These are phyloP conservation scores for Leptinotarsa texana DNA, from an alignment of 1,140 invertebrate species.

Conservation along the genomic window DNA sequence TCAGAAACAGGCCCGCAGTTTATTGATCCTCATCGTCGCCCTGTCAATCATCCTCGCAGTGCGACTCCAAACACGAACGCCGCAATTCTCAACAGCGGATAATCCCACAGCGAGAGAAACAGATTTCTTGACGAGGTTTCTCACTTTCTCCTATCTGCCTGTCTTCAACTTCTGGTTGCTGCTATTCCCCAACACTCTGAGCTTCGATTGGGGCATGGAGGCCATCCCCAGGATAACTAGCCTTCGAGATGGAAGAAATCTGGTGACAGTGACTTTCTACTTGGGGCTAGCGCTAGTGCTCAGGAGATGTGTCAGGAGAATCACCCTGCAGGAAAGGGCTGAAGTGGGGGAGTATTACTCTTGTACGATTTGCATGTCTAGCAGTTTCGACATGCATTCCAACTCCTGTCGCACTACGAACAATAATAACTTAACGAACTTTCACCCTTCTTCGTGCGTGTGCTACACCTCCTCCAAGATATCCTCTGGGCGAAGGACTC, in stretches of 20 bases:
- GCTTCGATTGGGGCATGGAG: conserved; percentile 97
- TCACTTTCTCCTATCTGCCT: conserved; percentile 88
- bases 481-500: background rate
- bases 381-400: conserved; percentile 61
- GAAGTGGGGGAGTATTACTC: conserved; percentile 8
- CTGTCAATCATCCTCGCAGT: conserved; percentile 57
- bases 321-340: conserved; percentile 20
- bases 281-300: conserved; percentile 48
- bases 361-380: conserved; percentile 61
- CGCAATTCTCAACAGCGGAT: conserved; percentile 85
- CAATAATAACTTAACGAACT: conserved; percentile 59
- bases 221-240: conserved; percentile 79
- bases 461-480: conserved; percentile 24
- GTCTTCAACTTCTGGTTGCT: conserved; percentile 84
- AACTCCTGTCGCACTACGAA: conserved; percentile 60
- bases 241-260: conserved; percentile 75
- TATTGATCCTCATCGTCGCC: conserved; percentile 60
- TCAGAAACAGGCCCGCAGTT: conserved; percentile 69
- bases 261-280: conserved; percentile 75
- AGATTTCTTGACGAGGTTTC: conserved; percentile 69
- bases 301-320: conserved; percentile 31
- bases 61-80: conserved; percentile 66
- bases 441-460: conserved; percentile 38
- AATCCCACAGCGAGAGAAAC: conserved; percentile 84
- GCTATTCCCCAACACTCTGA: conserved; percentile 78